Evolutionary conservation across 2,113 vertebrate genomes (phyloP), one percentile per base, ranked within the genome.

Genomic region (Thomomys bottae): DNA sequence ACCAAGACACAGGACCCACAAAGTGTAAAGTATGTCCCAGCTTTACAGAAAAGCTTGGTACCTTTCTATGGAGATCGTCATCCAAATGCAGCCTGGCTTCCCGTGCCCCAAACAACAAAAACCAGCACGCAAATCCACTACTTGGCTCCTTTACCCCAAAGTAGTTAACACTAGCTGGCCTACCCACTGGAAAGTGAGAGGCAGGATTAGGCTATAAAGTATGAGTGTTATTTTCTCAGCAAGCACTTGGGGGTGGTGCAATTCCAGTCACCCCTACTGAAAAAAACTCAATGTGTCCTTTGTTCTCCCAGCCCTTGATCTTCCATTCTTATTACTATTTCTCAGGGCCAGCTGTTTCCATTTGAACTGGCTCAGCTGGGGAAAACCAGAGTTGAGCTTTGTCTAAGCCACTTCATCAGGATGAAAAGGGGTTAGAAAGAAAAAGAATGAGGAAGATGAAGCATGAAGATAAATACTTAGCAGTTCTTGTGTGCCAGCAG

Each of bases 231-330:
- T 89, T 90, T 95, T 94, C 94, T 90, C 73, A 95, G 64, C 88
- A 82, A 82, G 93, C 78, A 67, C 61, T 76, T 61, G 71, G 77
- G 87, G 85, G 85, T 87, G 82, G 63, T 84, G 11, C 57, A 49
- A 76, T 87, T 63, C 85, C 57, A 77, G 61, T 67, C 59, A 68
- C 34, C 73, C 83, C 82, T 64, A 32, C 91, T 88, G 73, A n/a
- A 94, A 73, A 11, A 81, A 28, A 0, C 26, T 95, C 94, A 94
- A 36, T 90, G 88, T 49, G 38, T 17, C 77, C 94, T 94, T 95
- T 95, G 93, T 96, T 77, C 73, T 64, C n/a, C 10, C 4, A 57
- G 86, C 38, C 88, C 93, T 94, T 93, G 94, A 93, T 93, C 95
- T 94, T 80, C 70, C 81, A 17, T 78, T 94, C 73, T 64, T 34